These are phyloP conservation scores for Axinella damicornis DNA, from an alignment of 37 sponge, comb jelly and placozoan species.

Conservation along the genomic window DNA sequence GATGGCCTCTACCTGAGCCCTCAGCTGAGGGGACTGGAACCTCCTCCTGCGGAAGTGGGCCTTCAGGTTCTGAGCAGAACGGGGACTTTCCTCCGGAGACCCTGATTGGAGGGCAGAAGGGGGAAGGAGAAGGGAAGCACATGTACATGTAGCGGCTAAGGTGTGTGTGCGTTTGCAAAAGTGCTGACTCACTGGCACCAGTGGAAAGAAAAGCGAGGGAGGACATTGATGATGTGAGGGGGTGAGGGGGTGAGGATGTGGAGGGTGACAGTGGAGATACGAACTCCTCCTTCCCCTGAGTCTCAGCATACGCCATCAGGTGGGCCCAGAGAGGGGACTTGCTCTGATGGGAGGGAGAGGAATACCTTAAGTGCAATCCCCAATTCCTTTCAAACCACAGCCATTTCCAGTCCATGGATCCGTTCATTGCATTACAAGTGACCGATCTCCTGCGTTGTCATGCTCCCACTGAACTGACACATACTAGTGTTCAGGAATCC, in stretches of 20 bases:
- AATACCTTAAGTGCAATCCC: too few species aligned
- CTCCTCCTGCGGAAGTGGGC: constrained; percentile 56
- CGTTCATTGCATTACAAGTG: too few species aligned
- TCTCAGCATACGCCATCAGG: constrained; percentile 78
- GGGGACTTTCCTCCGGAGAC: constrained; percentile 39
- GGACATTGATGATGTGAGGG: constrained; percentile 29
- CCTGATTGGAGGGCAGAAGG: constrained; percentile 10
- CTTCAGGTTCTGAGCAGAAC: constrained; percentile 22
- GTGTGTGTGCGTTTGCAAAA: background rate
- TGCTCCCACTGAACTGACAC: too few species aligned
- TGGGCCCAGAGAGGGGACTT: constrained; percentile 84
- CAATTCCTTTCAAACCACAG: too few species aligned
- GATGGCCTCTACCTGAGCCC: constrained; percentile 56
- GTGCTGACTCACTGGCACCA: background rate
- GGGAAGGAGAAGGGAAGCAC: constrained; percentile 3
- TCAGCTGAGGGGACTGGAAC: constrained; percentile 70
- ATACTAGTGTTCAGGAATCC: too few species aligned
- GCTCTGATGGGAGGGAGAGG: constrained; percentile 24
- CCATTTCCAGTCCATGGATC: too few species aligned
- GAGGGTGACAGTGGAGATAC: background rate
- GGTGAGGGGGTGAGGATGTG: background rate
- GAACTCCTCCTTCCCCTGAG: constrained; percentile 44
- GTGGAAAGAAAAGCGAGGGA: constrained; percentile 19
- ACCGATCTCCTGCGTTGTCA: too few species aligned
- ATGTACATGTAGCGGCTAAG: too few species aligned